Conservation (phyloP, 2,888 invertebrate genomes). For the Sesamia inferens region DNA sequence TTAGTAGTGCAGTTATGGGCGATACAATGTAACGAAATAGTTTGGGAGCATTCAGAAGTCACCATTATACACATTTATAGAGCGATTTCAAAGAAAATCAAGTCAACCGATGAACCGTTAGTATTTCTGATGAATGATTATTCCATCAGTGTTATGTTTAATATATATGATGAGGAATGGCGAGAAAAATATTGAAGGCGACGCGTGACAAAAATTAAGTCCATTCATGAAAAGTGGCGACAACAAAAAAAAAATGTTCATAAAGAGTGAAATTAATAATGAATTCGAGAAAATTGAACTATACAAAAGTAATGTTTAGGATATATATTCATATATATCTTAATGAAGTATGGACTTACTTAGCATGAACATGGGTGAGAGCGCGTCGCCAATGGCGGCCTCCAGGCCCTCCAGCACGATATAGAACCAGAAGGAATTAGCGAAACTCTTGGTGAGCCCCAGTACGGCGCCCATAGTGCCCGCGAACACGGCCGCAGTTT, state of each 20-base stretch:
- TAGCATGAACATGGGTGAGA: constrained; percentile 87
- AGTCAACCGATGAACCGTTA: constrained; percentile 12
- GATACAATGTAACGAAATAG: constrained; percentile 31
- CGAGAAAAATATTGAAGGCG: neutral
- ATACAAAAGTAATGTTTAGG: neutral
- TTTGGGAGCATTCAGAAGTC: constrained; percentile 40
- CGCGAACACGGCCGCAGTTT: constrained; percentile 84
- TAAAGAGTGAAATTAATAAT: neutral
- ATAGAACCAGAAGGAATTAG: constrained; percentile 80
- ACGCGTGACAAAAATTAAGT: neutral
- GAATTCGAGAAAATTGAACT: neutral
- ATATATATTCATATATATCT: neutral
- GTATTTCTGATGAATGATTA: constrained; percentile 16
- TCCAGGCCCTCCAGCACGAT: constrained; percentile 80
- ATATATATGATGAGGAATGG: neutral
- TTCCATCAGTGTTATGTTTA: constrained; percentile 9
- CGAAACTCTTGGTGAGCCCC: constrained; percentile 82
- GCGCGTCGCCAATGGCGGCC: constrained; percentile 84
- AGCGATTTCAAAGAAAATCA: constrained; percentile 9
- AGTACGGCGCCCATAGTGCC: constrained; percentile 83
- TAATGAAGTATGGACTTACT: constrained; percentile 71
- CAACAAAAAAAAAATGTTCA: neutral
- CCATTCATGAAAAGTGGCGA: neutral
- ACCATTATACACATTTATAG: constrained; percentile 33
- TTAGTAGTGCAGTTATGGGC: constrained; percentile 2